Evolutionary conservation across 2,888 invertebrate genomes (phyloP).

Genomic region (Allolobophora icterica): DNA sequence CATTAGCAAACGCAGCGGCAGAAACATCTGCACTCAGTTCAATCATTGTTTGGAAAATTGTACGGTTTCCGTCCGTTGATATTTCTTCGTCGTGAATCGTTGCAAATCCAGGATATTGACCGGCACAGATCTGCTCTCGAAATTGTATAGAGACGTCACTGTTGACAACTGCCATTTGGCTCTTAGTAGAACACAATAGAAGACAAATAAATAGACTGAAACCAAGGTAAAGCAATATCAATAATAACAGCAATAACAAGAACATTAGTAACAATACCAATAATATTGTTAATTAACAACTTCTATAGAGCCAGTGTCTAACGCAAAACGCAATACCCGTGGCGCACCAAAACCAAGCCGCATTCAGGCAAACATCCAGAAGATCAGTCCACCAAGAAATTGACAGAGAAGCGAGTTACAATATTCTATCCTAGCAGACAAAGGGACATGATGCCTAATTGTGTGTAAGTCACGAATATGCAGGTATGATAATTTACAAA

Average conservation of each 20-base stretch:
- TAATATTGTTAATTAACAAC: not conserved
- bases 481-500: no score
- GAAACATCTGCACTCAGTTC: slow-evolving; percentile 55
- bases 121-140: slow-evolving; percentile 53
- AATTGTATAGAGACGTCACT: slow-evolving; percentile 46
- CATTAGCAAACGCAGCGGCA: slow-evolving; percentile 54
- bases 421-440: no score
- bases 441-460: no score
- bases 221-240: not conserved
- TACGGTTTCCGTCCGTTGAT: slow-evolving; percentile 30
- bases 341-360: no score
- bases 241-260: not conserved
- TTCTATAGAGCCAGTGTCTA: no score
- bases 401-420: no score
- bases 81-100: slow-evolving; percentile 42
- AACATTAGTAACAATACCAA: not conserved
- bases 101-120: slow-evolving; percentile 53
- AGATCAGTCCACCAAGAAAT: no score
- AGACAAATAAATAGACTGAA: not conserved
- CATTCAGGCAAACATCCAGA: no score
- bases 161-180: slow-evolving; percentile 51
- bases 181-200: slow-evolving; percentile 33
- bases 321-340: no score
- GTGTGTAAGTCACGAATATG: no score
- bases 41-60: slow-evolving; percentile 46